phyloP scores from a whole-genome alignment of 1,140 invertebrate species.

The Homarus americanus region DNA sequence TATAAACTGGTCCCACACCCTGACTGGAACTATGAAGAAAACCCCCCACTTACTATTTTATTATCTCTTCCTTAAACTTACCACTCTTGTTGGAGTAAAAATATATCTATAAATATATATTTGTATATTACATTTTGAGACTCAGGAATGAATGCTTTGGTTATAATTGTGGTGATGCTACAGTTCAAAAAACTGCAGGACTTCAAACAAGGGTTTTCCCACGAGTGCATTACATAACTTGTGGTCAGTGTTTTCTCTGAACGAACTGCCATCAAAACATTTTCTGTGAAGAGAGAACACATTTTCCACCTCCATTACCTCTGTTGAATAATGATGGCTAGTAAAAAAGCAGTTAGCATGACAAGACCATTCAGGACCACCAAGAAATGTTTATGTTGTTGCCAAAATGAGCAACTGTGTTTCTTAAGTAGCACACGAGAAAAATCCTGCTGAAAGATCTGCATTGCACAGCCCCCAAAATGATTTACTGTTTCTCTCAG shows the following conservation, averaged over 20 bases:
- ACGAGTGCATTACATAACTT: neutral
- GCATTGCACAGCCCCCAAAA: neutral
- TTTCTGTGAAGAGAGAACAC: too few species aligned
- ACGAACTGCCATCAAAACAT: too few species aligned
- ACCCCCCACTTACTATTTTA: neutral
- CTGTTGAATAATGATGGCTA: too few species aligned
- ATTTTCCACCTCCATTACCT: too few species aligned
- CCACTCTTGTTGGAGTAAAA: neutral
- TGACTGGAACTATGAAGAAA: neutral
- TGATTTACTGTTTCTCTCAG: neutral
- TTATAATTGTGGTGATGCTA: neutral
- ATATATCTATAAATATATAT: constrained; percentile 21
- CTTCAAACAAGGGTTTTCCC: neutral
- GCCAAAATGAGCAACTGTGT: constrained; percentile 4
- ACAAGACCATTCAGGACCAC: neutral
- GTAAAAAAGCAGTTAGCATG: too few species aligned
- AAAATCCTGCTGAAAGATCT: neutral
- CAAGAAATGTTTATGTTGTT: neutral
- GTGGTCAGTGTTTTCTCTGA: neutral
- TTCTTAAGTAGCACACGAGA: neutral
- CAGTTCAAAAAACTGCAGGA: neutral
- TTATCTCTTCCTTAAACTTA: neutral
- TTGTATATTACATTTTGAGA: constrained; percentile 17
- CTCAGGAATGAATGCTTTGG: neutral
- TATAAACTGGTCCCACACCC: neutral